Percentiles rank a stretch among this genome's conserved stretches.
Evolutionary conservation across 2,888 invertebrate species (phyloP).

Genomic region (Hirudinaria manillensis): DNA sequence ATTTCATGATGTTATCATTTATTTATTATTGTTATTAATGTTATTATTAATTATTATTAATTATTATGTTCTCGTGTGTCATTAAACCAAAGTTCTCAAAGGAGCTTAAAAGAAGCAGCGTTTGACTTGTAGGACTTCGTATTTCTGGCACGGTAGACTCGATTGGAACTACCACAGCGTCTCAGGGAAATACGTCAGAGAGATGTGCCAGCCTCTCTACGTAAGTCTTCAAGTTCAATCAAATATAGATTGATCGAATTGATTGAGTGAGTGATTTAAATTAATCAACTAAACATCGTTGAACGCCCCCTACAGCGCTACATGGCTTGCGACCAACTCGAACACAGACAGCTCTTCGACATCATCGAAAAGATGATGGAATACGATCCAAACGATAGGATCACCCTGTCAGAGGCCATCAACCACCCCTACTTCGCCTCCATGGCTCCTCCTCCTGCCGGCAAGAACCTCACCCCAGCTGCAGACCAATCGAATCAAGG

Average conservation of each 20-base stretch:
- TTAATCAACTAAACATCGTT: neutral
- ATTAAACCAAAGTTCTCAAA: no score
- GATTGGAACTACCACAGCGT: slow-evolving; percentile 97
- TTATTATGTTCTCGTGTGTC: no score
- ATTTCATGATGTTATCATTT: no score
- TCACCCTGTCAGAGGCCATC: slow-evolving; percentile 79
- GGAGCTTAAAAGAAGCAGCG: no score
- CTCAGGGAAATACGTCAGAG: slow-evolving; percentile 91
- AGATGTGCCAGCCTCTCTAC: slow-evolving; percentile 90
- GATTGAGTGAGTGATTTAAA: neutral
- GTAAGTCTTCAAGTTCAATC: slow-evolving; percentile 58
- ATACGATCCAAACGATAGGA: slow-evolving; percentile 85
- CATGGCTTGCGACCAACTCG: slow-evolving; percentile 81
- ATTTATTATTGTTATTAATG: no score
- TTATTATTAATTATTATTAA: no score
- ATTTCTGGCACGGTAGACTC: slow-evolving; percentile 92
- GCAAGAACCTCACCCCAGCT: neutral
- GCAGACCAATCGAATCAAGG: slow-evolving; percentile 7
- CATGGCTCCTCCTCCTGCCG: neutral
- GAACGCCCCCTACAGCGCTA: slow-evolving; percentile 62
- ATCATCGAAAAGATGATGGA: slow-evolving; percentile 90
- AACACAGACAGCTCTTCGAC: slow-evolving; percentile 87
- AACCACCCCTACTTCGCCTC: slow-evolving; percentile 78
- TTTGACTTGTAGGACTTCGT: slow-evolving; percentile 72
- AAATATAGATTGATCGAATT: neutral